A percentile compares a stretch with the other conserved stretches of the same genome.
phyloP scores from a whole-genome alignment of 2,113 vertebrate genomes.

The Ellobius talpinus region DNA sequence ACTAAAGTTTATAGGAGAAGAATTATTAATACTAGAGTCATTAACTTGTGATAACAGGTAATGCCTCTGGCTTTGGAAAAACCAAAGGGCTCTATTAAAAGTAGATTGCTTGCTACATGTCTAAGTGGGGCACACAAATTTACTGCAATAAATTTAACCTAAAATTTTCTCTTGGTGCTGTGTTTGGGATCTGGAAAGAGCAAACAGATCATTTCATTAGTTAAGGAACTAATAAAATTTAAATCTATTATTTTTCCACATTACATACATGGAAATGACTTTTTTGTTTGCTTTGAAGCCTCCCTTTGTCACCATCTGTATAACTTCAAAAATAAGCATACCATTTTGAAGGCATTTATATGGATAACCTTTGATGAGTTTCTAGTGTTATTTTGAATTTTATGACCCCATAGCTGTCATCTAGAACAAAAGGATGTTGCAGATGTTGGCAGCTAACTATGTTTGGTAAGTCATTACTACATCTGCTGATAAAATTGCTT shows the following conservation, averaged over 20 bases:
- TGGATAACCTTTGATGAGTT: background rate
- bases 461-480: conserved; percentile 8
- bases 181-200: background rate
- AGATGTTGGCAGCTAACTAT: background rate
- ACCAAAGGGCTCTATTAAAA: conserved; percentile 25
- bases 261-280: background rate
- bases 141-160: conserved; percentile 22
- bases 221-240: conserved; percentile 25
- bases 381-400: background rate
- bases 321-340: conserved; percentile 50
- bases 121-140: background rate
- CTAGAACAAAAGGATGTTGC: conserved; percentile 4
- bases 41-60: background rate
- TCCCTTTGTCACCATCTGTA: background rate
- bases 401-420: conserved; percentile 1
- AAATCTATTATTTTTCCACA: background rate
- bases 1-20: background rate
- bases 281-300: background rate
- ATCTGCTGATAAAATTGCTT: background rate
- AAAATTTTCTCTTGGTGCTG: conserved; percentile 14
- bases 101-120: background rate
- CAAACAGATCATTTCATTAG: background rate
- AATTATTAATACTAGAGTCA: background rate
- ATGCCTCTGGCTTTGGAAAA: background rate
- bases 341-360: conserved; percentile 16